Conservation (phyloP, 2,888 invertebrate species). For the Athalia cordata region DNA sequence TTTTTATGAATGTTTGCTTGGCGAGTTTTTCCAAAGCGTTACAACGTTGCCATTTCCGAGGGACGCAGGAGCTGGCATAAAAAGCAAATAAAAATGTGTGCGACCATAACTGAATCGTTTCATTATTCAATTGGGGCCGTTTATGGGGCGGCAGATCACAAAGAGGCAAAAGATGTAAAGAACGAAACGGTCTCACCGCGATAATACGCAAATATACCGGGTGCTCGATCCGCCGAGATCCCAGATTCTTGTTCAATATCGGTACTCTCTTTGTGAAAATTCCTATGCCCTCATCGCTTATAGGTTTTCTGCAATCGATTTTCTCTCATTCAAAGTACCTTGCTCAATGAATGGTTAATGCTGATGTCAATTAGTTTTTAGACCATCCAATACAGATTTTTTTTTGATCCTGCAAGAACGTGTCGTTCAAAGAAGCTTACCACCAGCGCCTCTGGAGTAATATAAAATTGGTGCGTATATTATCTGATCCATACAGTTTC, state of each 20-base stretch:
- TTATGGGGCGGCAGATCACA: slow-evolving; percentile 38
- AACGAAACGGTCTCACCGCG: slow-evolving; percentile 33
- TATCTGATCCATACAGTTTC: slow-evolving; percentile 10
- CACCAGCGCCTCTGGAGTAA: slow-evolving; percentile 19
- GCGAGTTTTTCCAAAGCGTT: slow-evolving; percentile 22
- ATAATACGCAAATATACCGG: slow-evolving; percentile 27
- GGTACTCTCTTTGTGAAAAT: neutral
- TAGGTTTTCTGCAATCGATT: no score
- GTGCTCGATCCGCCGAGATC: slow-evolving; percentile 13
- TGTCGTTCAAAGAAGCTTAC: neutral
- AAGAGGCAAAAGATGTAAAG: slow-evolving; percentile 39
- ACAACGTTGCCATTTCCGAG: slow-evolving; percentile 7
- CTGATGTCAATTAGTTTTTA: no score
- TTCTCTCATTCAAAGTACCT: no score
- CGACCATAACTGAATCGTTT: slow-evolving; percentile 45
- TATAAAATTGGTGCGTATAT: slow-evolving; percentile 27
- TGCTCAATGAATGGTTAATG: no score
- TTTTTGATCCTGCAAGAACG: slow-evolving; percentile 1
- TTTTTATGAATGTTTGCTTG: slow-evolving; percentile 4
- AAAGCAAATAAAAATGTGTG: slow-evolving; percentile 42
- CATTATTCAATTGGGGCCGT: slow-evolving; percentile 47
- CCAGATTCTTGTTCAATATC: neutral
- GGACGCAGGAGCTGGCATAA: slow-evolving; percentile 22
- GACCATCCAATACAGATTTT: neutral
- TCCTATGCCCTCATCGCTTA: no score